These are phyloP conservation scores for Poecilia wingei DNA, from an alignment of 2,797 vertebrate genomes.

Conservation along the genomic window DNA sequence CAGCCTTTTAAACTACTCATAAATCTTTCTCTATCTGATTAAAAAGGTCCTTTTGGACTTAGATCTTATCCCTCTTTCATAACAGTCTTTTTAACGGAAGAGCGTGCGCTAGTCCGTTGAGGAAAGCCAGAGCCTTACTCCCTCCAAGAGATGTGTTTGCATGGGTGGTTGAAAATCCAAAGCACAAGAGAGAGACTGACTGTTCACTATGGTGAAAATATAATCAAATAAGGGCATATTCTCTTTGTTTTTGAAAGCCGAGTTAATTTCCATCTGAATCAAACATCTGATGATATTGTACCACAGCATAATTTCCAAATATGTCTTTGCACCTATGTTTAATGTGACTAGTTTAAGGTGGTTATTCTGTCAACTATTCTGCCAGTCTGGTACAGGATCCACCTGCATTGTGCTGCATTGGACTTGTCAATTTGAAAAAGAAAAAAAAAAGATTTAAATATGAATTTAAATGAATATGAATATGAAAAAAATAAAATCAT, in stretches of 20 bases:
- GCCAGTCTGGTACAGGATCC: background rate
- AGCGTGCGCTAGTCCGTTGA: background rate
- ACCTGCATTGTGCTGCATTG: background rate
- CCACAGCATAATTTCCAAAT: background rate
- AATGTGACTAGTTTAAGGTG: background rate
- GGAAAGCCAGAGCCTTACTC: background rate
- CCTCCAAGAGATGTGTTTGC: slow-evolving; percentile 4
- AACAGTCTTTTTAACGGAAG: slow-evolving; percentile 3
- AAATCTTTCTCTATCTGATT: slow-evolving; percentile 2
- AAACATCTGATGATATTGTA: background rate
- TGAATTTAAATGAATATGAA: too few relatives aligned
- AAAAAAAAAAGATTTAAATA: background rate
- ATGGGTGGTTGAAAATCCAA: background rate
- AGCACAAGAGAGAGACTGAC: background rate
- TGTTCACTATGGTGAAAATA: background rate
- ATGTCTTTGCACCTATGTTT: background rate
- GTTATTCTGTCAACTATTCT: background rate
- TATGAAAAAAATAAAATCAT: background rate
- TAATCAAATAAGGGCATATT: background rate
- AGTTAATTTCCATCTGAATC: background rate
- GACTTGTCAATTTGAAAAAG: background rate
- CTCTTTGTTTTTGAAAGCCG: background rate
- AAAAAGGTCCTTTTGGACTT: background rate
- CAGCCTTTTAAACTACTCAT: background rate
- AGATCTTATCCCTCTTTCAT: slow-evolving; percentile 4